Percentiles rank a stretch among this genome's conserved stretches.
These are phyloP conservation scores for Macaca mulatta DNA, from an alignment of 2,113 vertebrate genomes.

Conservation along the genomic window DNA sequence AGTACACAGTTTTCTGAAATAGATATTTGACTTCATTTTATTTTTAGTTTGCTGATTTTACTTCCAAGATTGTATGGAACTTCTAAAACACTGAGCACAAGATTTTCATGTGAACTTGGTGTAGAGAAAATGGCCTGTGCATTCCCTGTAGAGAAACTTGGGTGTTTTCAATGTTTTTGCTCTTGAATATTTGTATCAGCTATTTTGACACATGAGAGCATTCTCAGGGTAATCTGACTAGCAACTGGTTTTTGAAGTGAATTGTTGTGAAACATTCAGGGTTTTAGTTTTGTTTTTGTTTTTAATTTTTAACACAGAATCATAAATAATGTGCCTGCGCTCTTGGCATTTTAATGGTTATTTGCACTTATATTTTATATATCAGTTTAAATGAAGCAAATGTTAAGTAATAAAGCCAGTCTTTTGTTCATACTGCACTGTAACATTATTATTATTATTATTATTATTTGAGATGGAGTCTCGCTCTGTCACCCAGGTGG, in stretches of 20 bases:
- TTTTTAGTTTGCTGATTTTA: no score
- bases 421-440: not conserved
- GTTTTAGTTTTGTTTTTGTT: not conserved
- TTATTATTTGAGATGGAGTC: no score
- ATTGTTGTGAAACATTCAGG: not conserved
- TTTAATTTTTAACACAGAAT: not conserved
- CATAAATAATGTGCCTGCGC: fast-evolving
- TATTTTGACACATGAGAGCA: fast-evolving
- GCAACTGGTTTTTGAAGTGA: not conserved
- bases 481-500: no score
- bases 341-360: not conserved
- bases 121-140: fast-evolving
- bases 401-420: fast-evolving
- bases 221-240: fast-evolving
- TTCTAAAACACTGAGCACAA: fast-evolving
- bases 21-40: no score
- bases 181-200: not conserved
- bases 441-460: no score
- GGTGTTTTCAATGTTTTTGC: no score
- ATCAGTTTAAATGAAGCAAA: not conserved
- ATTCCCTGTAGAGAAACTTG: fast-evolving
- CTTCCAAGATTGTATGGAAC: no score
- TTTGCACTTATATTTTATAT: not conserved
- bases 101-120: fast-evolving
- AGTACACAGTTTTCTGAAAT: fast-evolving